Percentiles rank a stretch among this genome's conserved stretches.
Evolutionary conservation across 2,888 invertebrate genomes (phyloP).

Genomic region (Steinernema hermaphroditum): DNA sequence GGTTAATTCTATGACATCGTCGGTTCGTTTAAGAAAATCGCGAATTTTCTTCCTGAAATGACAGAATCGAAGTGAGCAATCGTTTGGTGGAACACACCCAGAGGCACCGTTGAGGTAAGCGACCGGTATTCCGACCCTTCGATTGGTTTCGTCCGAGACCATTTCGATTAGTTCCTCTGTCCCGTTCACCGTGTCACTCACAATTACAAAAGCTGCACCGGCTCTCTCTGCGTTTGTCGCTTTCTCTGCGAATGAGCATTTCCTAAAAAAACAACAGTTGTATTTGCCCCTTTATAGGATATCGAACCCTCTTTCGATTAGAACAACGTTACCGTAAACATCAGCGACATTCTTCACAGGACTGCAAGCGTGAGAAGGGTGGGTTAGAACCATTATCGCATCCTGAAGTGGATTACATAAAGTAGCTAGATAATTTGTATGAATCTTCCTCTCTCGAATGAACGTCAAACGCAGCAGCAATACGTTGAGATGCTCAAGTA

Average conservation of each 20-base stretch:
- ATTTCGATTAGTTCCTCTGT: conserved; percentile 17
- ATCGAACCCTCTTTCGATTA: conserved; percentile 2
- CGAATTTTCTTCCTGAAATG: conserved; percentile 10
- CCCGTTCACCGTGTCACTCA: conserved; percentile 1
- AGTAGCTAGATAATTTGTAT: too few species aligned
- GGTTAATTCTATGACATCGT: conserved; percentile 7
- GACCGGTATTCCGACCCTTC: conserved; percentile 7
- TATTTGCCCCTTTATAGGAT: not conserved
- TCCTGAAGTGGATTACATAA: too few species aligned
- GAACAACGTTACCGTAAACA: conserved; percentile 17
- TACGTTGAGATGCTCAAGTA: too few species aligned
- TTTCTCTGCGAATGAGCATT: conserved; percentile 1
- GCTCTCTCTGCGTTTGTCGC: not conserved
- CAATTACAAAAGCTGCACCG: not conserved
- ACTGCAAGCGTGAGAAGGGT: not conserved
- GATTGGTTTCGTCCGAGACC: not conserved
- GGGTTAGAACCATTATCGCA: conserved; percentile 2
- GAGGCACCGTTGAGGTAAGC: conserved; percentile 19
- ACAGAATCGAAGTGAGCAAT: not conserved
- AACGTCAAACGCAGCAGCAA: too few species aligned
- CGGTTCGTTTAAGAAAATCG: not conserved
- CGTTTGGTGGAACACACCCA: conserved; percentile 7
- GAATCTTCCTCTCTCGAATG: too few species aligned
- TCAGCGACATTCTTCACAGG: not conserved
- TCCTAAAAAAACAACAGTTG: not conserved